These are phyloP conservation scores for Pomacea canaliculata DNA, from an alignment of 2,888 invertebrate species.

Conservation along the genomic window DNA sequence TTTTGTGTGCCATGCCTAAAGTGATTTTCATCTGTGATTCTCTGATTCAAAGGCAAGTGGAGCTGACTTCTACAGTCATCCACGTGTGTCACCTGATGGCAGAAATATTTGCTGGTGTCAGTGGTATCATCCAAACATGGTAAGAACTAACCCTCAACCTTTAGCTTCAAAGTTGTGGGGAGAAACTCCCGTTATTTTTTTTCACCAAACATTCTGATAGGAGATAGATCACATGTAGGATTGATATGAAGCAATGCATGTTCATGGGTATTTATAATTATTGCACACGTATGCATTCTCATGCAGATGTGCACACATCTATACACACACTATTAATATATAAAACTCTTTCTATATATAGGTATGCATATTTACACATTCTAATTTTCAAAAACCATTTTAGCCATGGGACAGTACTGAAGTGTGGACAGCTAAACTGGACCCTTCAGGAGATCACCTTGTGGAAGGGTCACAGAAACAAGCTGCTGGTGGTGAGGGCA, in stretches of 20 bases:
- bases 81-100: constrained; percentile 69
- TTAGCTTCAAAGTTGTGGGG: background rate
- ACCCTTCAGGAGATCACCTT: constrained; percentile 42
- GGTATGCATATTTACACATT: background rate
- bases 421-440: constrained; percentile 62
- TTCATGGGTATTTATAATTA: too few relatives aligned
- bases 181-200: background rate
- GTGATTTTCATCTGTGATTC: too few relatives aligned
- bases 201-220: too few relatives aligned
- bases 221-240: too few relatives aligned
- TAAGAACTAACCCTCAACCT: constrained; percentile 33
- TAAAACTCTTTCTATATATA: background rate
- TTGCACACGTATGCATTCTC: too few relatives aligned
- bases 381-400: too few relatives aligned
- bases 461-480: constrained; percentile 45
- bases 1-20: too few relatives aligned
- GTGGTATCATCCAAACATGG: constrained; percentile 72
- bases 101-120: constrained; percentile 69
- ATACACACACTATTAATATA: too few relatives aligned
- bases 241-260: too few relatives aligned
- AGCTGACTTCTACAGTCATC: constrained; percentile 70
- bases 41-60: constrained; percentile 55
- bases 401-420: constrained; percentile 71
- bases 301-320: too few relatives aligned
- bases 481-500: constrained; percentile 54